phyloP scores from a whole-genome alignment of 2,888 invertebrate genomes.

The Leptura quadrifasciata region DNA sequence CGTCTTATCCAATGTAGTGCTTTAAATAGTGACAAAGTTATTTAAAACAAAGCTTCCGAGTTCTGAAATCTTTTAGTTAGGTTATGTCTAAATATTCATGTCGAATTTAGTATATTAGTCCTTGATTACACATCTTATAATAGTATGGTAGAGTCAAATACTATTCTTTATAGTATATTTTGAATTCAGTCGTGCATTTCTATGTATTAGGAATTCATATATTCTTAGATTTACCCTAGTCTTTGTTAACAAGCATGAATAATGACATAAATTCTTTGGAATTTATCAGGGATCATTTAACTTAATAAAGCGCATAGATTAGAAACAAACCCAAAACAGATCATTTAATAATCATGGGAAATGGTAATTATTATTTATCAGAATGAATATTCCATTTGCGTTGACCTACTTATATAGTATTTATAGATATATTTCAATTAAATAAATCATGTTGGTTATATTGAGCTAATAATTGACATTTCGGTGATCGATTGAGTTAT shows the following conservation, averaged over 20 bases:
- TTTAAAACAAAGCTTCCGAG: no score
- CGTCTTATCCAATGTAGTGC: no score
- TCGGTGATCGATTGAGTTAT: background rate
- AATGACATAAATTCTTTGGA: background rate
- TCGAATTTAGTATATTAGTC: no score
- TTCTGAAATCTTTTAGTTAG: no score
- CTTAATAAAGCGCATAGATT: background rate
- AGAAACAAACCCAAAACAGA: background rate
- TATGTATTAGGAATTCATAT: no score
- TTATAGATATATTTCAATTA: background rate
- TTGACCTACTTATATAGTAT: background rate
- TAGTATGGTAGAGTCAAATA: no score
- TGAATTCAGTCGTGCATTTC: no score
- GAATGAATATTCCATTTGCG: background rate
- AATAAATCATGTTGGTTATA: background rate
- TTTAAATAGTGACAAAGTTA: no score
- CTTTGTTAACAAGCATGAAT: background rate
- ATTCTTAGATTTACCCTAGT: no score
- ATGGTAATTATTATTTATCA: background rate
- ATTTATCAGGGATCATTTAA: background rate
- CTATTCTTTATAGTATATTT: no score
- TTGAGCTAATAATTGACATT: background rate
- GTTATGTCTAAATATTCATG: no score
- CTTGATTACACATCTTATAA: no score
- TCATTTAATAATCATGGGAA: background rate